Evolutionary conservation across 2,113 vertebrate genomes (phyloP), one percentile per base, ranked within the genome.

Genomic region (Leucoraja erinaceus): DNA sequence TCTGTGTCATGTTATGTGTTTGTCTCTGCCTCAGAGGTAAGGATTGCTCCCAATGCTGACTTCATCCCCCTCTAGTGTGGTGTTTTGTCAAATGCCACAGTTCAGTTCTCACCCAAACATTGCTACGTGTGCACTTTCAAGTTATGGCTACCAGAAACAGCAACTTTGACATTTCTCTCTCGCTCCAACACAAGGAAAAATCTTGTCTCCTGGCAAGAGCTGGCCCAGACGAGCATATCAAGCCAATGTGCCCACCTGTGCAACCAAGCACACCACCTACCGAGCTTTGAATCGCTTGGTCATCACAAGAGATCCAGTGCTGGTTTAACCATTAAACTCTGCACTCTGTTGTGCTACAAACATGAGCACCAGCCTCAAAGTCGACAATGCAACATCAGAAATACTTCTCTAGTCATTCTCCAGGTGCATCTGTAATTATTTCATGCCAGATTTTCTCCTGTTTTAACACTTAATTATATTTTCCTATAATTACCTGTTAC

Each of bases 401-500:
- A 5, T 28, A 86, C 25, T 12, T n/a, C 81, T 61, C 56, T 54
- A 54, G 20, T 25, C 20, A 25, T 83, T 25, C 79, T 56, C 7
- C 16, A 88, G 56, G 83, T 88, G 28, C 61, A 88, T 28, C 11
- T 66, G 83, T 88, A 66, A 88, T 88, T 88, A 88, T 63, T 66
- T 63, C 83, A 63, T 63, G 28, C 28, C 83, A 31, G n/a, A 16
- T 88, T 88, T 88, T 16, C 79, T 83, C 54, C 59, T 88, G 63
- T 88, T 88, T 66, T 88, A 88, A 66, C 83, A 66, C 28, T 66
- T 88, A 88, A 88, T 88, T 88, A 88, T 31, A 63, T 66, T 88
- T 88, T 6, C 0, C 83, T 88, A 18, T 88, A 88, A 88, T 88
- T 31, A 88, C 63, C 59, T 88, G 83, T 63, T 66, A 63, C 59